Base-by-base conservation (phyloP, 2,113 vertebrate species). In the Rutilus rutilus region DNA sequence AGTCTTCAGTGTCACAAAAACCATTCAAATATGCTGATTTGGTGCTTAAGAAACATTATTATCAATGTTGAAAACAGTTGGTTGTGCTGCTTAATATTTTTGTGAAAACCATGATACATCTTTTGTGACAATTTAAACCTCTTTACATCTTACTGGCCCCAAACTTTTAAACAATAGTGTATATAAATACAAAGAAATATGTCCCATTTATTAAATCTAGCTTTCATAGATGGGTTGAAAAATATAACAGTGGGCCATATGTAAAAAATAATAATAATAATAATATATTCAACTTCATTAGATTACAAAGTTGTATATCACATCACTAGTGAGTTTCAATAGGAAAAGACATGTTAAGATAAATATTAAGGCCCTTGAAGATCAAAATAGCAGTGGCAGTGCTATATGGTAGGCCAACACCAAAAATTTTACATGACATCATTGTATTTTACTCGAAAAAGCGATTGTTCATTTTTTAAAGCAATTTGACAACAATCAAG, bases 351-450 rank as follows among this genome's bases (percentile, higher is more conserved):
- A 21, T 52, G 19, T 52, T 82, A 19, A 81, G 39, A 71, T 9
- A 85, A 42, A 89, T 82, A 42, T 73, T 85, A 89, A 87, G 80
- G 74, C 65, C 54, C 42, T 89, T 74, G 76, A 87, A 78, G 50
- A 36, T 76, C 77, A 82, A 85, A 89, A 65, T 80, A 75, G 75
- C 60, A 36, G 71, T 87, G 88, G 88, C 88, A 89, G 88, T 89
- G 83, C 85, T 77, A 33, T 78, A 75, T 88, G 80, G 80, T 71
- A 25, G 30, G 81, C 12, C 82, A 73, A 77, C 59, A 79, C 77
- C 54, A n/a, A 81, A 9, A 33, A 76, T 82, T 36, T 45, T 60
- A 60, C 30, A 67, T 52, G 59, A 81, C 75, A 77, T 77, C 75
- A 30, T 30, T 33, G 75, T 2, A 21, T 54, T 77, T 77, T 54